Conservation (phyloP, 1,140 invertebrate species). For the Samia ricini region DNA sequence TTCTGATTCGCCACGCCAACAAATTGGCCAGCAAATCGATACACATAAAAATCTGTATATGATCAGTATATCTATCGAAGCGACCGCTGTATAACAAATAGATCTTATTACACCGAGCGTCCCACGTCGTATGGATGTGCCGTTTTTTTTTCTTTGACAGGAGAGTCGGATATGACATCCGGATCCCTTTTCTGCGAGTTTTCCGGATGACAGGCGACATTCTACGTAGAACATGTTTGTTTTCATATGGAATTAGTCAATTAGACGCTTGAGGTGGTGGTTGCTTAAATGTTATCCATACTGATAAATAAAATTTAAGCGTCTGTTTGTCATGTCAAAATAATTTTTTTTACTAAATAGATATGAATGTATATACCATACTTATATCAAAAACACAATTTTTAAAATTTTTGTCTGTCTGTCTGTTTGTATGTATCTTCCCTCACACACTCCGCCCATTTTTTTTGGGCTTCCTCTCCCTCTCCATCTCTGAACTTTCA, state of each 20-base stretch:
- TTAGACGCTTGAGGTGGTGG: background rate
- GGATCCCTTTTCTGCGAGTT: slow-evolving; percentile 13
- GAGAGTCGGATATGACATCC: slow-evolving; percentile 21
- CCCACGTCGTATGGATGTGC: slow-evolving; percentile 2
- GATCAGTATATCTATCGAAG: too few relatives aligned
- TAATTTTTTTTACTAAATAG: too few relatives aligned
- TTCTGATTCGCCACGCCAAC: too few relatives aligned
- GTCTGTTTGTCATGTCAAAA: too few relatives aligned
- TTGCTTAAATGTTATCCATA: background rate
- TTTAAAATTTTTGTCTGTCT: too few relatives aligned
- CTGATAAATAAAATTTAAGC: too few relatives aligned
- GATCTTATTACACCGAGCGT: slow-evolving; percentile 33
- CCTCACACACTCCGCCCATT: too few relatives aligned
- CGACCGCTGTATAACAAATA: slow-evolving; percentile 29
- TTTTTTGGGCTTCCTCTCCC: too few relatives aligned
- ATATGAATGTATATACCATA: too few relatives aligned
- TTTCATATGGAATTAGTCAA: slow-evolving; percentile 1
- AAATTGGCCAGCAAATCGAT: background rate
- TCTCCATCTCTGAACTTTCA: too few relatives aligned
- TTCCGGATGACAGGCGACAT: background rate
- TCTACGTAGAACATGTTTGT: background rate
- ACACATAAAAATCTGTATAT: background rate
- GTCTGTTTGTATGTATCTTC: too few relatives aligned
- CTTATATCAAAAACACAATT: too few relatives aligned
- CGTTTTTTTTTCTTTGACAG: slow-evolving; percentile 29